Evolutionary conservation across 2,888 invertebrate species (phyloP).

Genomic region (Bursaphelenchus okinawaensis): DNA sequence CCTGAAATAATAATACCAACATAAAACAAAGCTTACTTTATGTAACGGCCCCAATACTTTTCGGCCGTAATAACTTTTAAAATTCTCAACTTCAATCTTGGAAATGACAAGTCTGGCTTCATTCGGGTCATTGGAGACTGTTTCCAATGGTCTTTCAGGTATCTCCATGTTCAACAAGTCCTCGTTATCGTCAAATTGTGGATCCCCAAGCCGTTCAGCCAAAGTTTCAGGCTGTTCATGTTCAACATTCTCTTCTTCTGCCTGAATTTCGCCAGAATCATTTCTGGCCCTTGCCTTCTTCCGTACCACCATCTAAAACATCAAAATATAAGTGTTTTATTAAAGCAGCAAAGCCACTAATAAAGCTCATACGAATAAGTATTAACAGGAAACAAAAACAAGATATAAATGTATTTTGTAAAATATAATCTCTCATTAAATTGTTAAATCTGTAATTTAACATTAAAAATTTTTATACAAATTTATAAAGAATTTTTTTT

Average conservation of each 20-base stretch:
- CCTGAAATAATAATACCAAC: not conserved
- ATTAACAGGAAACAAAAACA: not conserved
- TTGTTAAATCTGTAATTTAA: not conserved
- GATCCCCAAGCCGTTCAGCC: not conserved
- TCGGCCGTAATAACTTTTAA: slow-evolving; percentile 88
- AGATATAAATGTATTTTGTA: not conserved
- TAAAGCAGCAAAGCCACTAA: too few relatives aligned
- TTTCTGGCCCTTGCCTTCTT: not conserved
- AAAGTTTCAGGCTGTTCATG: not conserved
- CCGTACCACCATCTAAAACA: not conserved
- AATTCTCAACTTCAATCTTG: slow-evolving; percentile 82
- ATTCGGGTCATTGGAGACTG: slow-evolving; percentile 60
- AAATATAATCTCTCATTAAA: not conserved
- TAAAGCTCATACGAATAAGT: too few relatives aligned
- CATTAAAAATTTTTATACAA: too few relatives aligned
- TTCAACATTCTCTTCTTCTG: not conserved
- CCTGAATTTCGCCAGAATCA: not conserved
- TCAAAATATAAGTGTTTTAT: too few relatives aligned
- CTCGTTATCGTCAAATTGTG: slow-evolving; percentile 18
- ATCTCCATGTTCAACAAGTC: slow-evolving; percentile 48
- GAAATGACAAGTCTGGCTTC: slow-evolving; percentile 70
- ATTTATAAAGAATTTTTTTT: not conserved
- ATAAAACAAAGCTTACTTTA: slow-evolving; percentile 69
- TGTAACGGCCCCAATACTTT: slow-evolving; percentile 86
- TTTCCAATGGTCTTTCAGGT: slow-evolving; percentile 20